Evolutionary conservation across 2,888 invertebrate species (phyloP), one percentile per base, ranked within the genome.

Genomic region (Biston stratarius): DNA sequence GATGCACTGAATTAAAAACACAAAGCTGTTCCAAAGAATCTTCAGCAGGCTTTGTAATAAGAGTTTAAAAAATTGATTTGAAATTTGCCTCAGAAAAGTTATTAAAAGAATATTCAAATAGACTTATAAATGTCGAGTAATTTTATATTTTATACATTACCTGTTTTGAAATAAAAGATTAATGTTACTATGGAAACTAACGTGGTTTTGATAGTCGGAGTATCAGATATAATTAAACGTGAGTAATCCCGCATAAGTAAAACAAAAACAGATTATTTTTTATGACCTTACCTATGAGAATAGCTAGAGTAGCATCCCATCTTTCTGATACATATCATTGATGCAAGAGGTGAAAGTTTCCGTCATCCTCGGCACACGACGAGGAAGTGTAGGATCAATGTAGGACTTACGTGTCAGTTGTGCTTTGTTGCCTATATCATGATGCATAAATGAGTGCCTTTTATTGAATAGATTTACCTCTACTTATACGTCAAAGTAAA

Each of bases 281-380:
- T 24, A 24, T 24, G 3, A 1, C 24, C 24, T 24, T 84, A 81
- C 69, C 45, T 75, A 83, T 81, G 81, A 72, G 85, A 80, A 44
- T 85, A 79, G 72, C 79, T 42, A 42, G 1, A 44, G 44, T 12
- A 55, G 12, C 55, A 42, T 55, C 55, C 81, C 83, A 81, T 86
- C 84, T 85, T 86, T 85, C 85, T 89, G 71, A 44, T 84, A 79
- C 78, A 80, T 83, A 87, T 90, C 88, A 87, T 87, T 84, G 76
- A 83, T 82, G 81, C 83, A 87, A 83, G 79, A 75, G 77, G 91
- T 87, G 91, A 92, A 92, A 92, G 92, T 83, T 84, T 87, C 84
- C 85, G 85, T 87, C 88, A 87, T 85, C 83, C 80, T 76, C 63
- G 68, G 77, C 70, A 84, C 83, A 86, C 84, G 86, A 86, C 77